Percentiles rank a stretch among this genome's conserved stretches.
These are phyloP conservation scores for Ianthella basta DNA, from an alignment of 37 sponge, comb jelly and placozoan species.

Conservation along the genomic window DNA sequence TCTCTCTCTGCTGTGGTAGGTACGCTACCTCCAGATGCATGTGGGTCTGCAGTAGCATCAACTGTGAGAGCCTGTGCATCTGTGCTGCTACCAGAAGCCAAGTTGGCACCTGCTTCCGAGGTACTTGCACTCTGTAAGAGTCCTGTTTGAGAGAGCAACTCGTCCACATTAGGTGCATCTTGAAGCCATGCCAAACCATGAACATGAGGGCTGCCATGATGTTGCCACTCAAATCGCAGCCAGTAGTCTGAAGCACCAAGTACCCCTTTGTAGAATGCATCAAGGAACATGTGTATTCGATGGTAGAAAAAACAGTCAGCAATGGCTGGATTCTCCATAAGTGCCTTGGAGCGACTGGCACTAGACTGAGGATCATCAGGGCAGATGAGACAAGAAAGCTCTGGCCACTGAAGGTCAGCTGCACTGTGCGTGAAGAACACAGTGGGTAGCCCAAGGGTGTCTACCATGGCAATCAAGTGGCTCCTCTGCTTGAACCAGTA, in stretches of 20 bases:
- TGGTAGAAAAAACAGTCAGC: slow-evolving; percentile 43
- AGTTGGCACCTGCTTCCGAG: not conserved
- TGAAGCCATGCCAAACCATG: slow-evolving; percentile 67
- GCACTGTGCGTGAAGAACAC: slow-evolving; percentile 44
- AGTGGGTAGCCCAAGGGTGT: slow-evolving; percentile 53
- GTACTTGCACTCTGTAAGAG: not conserved
- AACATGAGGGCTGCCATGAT: slow-evolving; percentile 59
- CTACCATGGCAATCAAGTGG: slow-evolving; percentile 50
- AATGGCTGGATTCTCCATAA: slow-evolving; percentile 36
- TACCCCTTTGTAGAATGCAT: slow-evolving; percentile 30
- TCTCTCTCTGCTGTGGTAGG: slow-evolving; percentile 24
- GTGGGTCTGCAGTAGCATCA: not conserved
- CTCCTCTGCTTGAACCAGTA: slow-evolving; percentile 58
- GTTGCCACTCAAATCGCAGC: slow-evolving; percentile 69
- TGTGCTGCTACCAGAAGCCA: not conserved
- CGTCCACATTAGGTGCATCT: slow-evolving; percentile 52
- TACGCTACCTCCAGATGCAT: not conserved
- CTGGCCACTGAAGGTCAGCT: slow-evolving; percentile 68
- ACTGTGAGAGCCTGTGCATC: not conserved
- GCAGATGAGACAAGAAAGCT: slow-evolving; percentile 53
- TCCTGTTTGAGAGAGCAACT: slow-evolving; percentile 1
- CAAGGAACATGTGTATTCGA: not conserved
- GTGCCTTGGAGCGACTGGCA: slow-evolving; percentile 8
- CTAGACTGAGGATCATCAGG: slow-evolving; percentile 32
- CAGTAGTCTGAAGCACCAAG: slow-evolving; percentile 65